These are phyloP conservation scores for Diachasmimorpha longicaudata DNA, from an alignment of 1,140 invertebrate species.

Conservation along the genomic window DNA sequence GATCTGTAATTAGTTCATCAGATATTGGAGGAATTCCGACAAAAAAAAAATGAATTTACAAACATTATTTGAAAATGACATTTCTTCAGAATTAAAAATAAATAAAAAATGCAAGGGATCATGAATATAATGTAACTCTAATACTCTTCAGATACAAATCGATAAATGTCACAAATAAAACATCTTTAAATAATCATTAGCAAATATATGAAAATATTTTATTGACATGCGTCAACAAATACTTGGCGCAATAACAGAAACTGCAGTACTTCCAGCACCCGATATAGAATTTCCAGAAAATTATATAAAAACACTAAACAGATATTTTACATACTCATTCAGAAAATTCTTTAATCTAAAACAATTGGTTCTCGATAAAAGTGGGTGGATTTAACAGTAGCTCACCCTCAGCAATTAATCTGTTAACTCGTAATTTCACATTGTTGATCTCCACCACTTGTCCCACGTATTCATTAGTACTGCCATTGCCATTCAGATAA, in stretches of 20 bases:
- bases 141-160: no score
- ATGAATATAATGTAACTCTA: no score
- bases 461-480: constrained; percentile 85
- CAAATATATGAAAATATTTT: constrained; percentile 38
- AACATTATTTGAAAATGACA: neutral
- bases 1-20: neutral
- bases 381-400: constrained; percentile 36
- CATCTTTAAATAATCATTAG: neutral
- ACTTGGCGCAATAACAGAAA: constrained; percentile 25
- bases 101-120: no score
- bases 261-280: constrained; percentile 1
- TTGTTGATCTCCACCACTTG: constrained; percentile 88
- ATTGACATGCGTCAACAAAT: constrained; percentile 45
- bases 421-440: constrained; percentile 86
- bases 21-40: neutral
- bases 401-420: constrained; percentile 92
- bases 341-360: neutral
- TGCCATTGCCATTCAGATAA: constrained; percentile 51
- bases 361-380: constrained; percentile 10
- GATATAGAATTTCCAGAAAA: neutral
- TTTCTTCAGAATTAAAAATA: no score
- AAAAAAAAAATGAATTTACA: neutral
- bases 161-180: no score
- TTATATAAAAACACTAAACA: constrained; percentile 11
- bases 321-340: neutral